Evolutionary conservation across 2,797 vertebrate species (phyloP), one percentile per base, ranked within the genome.

Genomic region (Luscinia megarhynchos): DNA sequence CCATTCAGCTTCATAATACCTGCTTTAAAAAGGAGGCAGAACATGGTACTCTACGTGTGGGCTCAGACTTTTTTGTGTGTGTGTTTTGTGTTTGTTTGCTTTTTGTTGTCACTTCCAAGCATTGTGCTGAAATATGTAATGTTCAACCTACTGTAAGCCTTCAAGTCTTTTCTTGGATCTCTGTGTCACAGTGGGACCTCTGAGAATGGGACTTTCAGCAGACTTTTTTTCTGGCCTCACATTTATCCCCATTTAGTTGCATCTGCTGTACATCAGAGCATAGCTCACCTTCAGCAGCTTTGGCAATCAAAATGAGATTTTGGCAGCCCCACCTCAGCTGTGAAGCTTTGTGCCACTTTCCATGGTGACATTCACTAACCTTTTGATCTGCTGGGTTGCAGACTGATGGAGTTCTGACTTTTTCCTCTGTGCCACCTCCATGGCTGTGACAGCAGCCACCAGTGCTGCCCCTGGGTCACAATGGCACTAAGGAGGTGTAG

Each of bases 181-280:
- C 1, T 41, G 50, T 78, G 62, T 30, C 61, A 26, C n/a, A 1
- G 8, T 5, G 18, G 55, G 58, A 93, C 84, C 77, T 95, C 63
- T 74, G 30, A 92, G 79, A 53, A 36, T 53, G 57, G 59, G 38
- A 32, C 36, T 74, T 89, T 64, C 22, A 77, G 61, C 62, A 84
- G 82, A 27, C 18, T 9, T n/a, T 77, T 48, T 82, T 81, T 59
- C 61, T 72, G 80, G 64, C 29, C 78, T 95, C 84, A 34, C 14
- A 5, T 90, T 92, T 95, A 66, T 90, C 63, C 81, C 6, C 17
- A 1, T 91, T 77, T 58, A 59, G 69, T 80, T 93, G 87, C 50
- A 27, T 95, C 83, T 94, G 86, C 77, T 96, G 89, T 84, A 75
- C 62, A 29, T 94, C 55, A 63, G 76, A 80, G 38, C 48, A 43